Evolutionary conservation across 2,797 vertebrate genomes (phyloP).

Genomic region (Allobates femoralis): DNA sequence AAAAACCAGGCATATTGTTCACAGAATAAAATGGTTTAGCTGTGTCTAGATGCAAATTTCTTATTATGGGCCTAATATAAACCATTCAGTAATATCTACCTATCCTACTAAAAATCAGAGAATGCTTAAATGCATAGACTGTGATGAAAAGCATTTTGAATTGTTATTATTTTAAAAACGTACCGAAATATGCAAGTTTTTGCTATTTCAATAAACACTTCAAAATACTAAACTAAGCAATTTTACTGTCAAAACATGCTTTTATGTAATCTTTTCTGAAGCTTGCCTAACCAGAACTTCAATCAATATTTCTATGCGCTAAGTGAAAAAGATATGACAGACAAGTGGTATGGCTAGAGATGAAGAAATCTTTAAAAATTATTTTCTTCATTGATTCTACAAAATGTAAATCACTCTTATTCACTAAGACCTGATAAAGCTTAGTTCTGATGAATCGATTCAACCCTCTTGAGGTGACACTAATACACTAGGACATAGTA

Average conservation of each 20-base stretch:
- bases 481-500: background rate
- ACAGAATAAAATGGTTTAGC: background rate
- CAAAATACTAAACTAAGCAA: background rate
- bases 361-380: conserved; percentile 1
- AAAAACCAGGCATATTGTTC: background rate
- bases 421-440: background rate
- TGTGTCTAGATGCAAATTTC: background rate
- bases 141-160: background rate
- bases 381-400: background rate
- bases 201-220: background rate
- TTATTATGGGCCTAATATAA: background rate
- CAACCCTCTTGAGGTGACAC: too few relatives aligned
- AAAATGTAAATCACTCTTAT: background rate
- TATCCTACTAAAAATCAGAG: background rate
- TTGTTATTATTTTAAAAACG: background rate
- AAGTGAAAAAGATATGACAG: background rate
- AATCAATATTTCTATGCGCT: background rate
- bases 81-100: background rate
- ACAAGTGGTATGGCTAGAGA: background rate
- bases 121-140: background rate
- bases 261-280: background rate
- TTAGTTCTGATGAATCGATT: background rate
- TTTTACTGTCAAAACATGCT: conserved; percentile 4
- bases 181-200: background rate
- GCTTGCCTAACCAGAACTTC: background rate